phyloP scores from a whole-genome alignment of 2,888 invertebrate genomes.

The Petrophora chlorosata region DNA sequence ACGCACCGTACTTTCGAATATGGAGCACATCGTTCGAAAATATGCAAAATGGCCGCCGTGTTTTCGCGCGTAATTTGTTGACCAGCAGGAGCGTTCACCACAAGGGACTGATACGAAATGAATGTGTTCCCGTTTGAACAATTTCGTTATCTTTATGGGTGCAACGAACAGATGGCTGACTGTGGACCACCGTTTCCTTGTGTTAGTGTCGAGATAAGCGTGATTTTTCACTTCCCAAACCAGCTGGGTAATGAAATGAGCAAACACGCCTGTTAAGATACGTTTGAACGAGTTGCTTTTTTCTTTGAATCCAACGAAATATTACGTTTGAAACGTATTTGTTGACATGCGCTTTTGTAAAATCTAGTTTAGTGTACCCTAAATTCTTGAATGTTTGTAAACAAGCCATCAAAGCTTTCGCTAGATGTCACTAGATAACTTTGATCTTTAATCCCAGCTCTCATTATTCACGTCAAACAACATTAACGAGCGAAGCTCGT shows the following conservation, averaged over 20 bases:
- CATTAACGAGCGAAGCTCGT: slow-evolving; percentile 37
- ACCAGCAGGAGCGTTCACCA: slow-evolving; percentile 60
- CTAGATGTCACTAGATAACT: slow-evolving; percentile 70
- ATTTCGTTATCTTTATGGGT: slow-evolving; percentile 81
- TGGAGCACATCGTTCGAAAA: slow-evolving; percentile 79
- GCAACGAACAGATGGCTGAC: slow-evolving; percentile 81
- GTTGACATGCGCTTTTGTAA: slow-evolving; percentile 34
- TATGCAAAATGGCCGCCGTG: slow-evolving; percentile 76
- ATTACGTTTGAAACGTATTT: slow-evolving; percentile 39
- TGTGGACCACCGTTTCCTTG: slow-evolving; percentile 72
- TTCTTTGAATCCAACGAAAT: slow-evolving; percentile 56
- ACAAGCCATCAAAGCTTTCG: slow-evolving; percentile 62
- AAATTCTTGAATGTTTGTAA: slow-evolving; percentile 65
- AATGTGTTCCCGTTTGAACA: slow-evolving; percentile 72
- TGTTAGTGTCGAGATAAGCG: slow-evolving; percentile 77
- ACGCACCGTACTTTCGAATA: slow-evolving; percentile 80
- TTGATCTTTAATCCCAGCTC: slow-evolving; percentile 45
- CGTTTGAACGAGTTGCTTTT: slow-evolving; percentile 62
- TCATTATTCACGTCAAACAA: slow-evolving; percentile 33
- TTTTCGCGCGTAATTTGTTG: slow-evolving; percentile 74
- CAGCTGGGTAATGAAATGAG: slow-evolving; percentile 72
- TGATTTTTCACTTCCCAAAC: slow-evolving; percentile 82
- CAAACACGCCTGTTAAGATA: slow-evolving; percentile 69
- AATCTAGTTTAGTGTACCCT: slow-evolving; percentile 30
- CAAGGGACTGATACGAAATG: slow-evolving; percentile 72